Conservation (phyloP, 2,888 invertebrate genomes). For the Brachynemurus nebulosus region DNA sequence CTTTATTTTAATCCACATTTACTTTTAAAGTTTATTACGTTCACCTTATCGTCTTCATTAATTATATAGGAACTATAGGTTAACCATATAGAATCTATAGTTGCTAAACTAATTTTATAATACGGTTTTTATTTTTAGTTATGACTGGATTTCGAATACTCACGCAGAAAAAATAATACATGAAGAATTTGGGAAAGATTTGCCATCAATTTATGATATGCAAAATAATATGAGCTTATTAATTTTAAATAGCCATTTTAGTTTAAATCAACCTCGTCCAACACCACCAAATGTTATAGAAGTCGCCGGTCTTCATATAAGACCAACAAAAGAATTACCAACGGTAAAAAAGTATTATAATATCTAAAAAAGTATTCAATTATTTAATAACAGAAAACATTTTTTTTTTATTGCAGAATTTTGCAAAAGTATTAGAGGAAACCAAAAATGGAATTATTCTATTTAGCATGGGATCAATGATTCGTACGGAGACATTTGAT, state of each 20-base stretch:
- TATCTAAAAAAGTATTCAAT: background rate
- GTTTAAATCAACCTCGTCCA: slow-evolving; percentile 40
- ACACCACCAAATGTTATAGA: slow-evolving; percentile 39
- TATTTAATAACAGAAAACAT: background rate
- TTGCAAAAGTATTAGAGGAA: slow-evolving; percentile 21
- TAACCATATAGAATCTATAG: no score
- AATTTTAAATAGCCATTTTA: slow-evolving; percentile 41
- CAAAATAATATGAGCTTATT: slow-evolving; percentile 38
- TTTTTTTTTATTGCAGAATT: slow-evolving; percentile 14
- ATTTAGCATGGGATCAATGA: slow-evolving; percentile 45
- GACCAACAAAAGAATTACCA: slow-evolving; percentile 32
- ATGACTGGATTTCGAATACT: no score
- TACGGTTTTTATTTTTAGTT: no score
- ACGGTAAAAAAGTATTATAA: slow-evolving; percentile 26
- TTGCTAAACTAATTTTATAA: no score
- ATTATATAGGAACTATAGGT: no score
- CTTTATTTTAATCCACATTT: no score
- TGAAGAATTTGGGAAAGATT: slow-evolving; percentile 33
- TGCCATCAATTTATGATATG: slow-evolving; percentile 33
- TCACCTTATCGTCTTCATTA: no score
- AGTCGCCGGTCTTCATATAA: slow-evolving; percentile 39
- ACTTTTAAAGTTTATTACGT: no score
- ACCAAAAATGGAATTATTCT: slow-evolving; percentile 33
- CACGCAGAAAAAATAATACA: background rate
- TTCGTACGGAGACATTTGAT: slow-evolving; percentile 39